Percentiles rank a stretch among this genome's conserved stretches.
Evolutionary conservation across 2,797 vertebrate species (phyloP).

Genomic region (Fistularia commersonii): DNA sequence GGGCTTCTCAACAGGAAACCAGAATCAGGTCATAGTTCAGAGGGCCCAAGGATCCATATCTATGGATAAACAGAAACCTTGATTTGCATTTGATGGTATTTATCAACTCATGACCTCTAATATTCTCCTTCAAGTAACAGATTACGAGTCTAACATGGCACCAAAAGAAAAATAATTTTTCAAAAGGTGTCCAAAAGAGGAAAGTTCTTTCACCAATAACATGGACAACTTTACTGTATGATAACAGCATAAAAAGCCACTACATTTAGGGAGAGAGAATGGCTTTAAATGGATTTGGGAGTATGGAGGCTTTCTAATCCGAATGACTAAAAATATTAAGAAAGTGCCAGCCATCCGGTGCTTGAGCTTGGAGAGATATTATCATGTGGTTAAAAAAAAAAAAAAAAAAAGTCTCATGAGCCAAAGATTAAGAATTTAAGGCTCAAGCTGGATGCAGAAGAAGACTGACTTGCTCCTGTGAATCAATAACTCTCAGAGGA

Average conservation of each 20-base stretch:
- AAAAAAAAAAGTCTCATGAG: conserved; percentile 6
- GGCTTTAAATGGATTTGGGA: conserved; percentile 37
- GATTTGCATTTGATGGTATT: conserved; percentile 21
- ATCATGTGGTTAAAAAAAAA: conserved; percentile 7
- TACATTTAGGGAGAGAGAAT: conserved; percentile 32
- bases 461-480: conserved; percentile 4
- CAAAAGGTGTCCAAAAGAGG: conserved; percentile 20
- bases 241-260: conserved; percentile 31
- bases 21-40: conserved; percentile 26
- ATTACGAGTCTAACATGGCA: conserved; percentile 8
- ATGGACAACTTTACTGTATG: conserved; percentile 20
- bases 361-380: conserved; percentile 27
- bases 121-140: conserved; percentile 17
- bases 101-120: conserved; percentile 32
- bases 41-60: conserved; percentile 7
- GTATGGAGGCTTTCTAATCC: conserved; percentile 1
- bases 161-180: conserved; percentile 6
- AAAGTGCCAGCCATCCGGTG: conserved; percentile 16
- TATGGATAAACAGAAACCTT: conserved; percentile 15
- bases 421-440: conserved; percentile 8
- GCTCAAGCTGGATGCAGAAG: neutral
- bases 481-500: conserved; percentile 25
- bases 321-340: conserved; percentile 10
- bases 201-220: conserved; percentile 39
- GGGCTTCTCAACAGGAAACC: conserved; percentile 24